Evolutionary conservation across 2,888 invertebrate species (phyloP).

Genomic region (Galeruca laticollis): DNA sequence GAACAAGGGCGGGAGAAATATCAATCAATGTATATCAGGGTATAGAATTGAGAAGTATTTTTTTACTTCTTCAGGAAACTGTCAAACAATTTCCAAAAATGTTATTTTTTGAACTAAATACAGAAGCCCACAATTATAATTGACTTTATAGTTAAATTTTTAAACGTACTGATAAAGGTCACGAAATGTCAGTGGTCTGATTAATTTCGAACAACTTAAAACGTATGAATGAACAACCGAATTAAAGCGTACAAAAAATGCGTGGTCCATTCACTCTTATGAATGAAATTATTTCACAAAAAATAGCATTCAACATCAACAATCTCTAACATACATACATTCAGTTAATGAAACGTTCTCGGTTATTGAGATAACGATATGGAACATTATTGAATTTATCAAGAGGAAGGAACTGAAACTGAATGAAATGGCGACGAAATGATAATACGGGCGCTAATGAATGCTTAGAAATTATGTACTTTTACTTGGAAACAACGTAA

Average conservation of each 20-base stretch:
- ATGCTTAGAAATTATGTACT: neutral
- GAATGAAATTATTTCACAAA: constrained; percentile 2
- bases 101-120: too few species aligned
- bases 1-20: too few species aligned
- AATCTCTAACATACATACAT: constrained; percentile 10
- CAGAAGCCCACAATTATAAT: too few species aligned
- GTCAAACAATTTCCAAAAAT: too few species aligned
- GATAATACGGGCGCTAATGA: neutral
- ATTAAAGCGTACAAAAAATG: neutral
- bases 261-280: neutral
- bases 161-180: neutral
- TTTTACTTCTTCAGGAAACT: too few species aligned
- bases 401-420: constrained; percentile 16
- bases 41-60: too few species aligned
- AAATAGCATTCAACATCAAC: neutral
- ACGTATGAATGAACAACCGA: neutral
- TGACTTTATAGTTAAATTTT: neutral
- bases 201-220: neutral
- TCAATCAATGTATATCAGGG: too few species aligned
- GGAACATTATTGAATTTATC: constrained; percentile 15
- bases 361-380: constrained; percentile 14
- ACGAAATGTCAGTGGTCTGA: neutral
- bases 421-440: constrained; percentile 10
- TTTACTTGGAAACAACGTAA: neutral
- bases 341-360: constrained; percentile 8